Conservation (phyloP, 92 coral and sea anemone genomes). For the Porites cylindrica region DNA sequence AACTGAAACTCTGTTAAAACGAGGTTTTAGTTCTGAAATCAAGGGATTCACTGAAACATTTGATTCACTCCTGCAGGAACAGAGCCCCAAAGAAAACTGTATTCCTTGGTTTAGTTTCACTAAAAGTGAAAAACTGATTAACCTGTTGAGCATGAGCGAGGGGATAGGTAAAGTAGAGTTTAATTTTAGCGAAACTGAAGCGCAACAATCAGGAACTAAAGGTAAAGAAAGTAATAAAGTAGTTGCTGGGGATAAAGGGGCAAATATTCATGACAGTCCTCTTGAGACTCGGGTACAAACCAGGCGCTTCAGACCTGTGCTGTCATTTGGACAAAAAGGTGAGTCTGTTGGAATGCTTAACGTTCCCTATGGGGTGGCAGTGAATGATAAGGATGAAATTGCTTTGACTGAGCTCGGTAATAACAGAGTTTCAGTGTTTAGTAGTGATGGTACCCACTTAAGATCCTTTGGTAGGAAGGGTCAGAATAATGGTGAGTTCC, state of each 20-base stretch:
- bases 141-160: no score
- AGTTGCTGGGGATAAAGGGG: no score
- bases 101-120: no score
- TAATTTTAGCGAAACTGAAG: no score
- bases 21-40: no score
- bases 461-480: no score
- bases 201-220: no score
- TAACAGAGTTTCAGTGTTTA: constrained; percentile 15
- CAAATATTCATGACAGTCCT: not conserved
- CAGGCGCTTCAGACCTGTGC: constrained; percentile 14
- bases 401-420: constrained; percentile 11
- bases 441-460: not conserved
- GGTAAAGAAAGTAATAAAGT: no score
- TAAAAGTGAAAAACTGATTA: no score
- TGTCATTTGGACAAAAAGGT: constrained; percentile 22
- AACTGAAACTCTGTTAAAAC: not conserved
- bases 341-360: constrained; percentile 1
- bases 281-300: not conserved
- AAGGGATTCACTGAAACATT: no score
- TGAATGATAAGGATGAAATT: constrained; percentile 15
- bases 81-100: not conserved
- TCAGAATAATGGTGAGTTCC: no score
- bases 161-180: no score
- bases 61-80: not conserved
- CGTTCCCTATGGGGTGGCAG: constrained; percentile 19